phyloP scores from a whole-genome alignment of 2,888 invertebrate species.

The Parapristionchus giblindavisi region DNA sequence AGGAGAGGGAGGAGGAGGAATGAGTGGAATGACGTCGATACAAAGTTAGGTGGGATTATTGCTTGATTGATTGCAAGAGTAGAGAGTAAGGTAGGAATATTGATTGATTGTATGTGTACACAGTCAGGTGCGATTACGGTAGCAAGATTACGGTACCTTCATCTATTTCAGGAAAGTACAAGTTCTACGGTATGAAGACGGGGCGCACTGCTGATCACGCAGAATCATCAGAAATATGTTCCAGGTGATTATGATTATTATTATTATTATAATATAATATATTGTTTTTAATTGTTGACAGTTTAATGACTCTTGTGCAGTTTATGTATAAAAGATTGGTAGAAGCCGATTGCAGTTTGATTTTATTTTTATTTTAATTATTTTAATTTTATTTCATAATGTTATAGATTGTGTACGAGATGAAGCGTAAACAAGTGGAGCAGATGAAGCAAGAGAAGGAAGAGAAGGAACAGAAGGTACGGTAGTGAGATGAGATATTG shows the following conservation, averaged over 20 bases:
- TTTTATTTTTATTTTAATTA: background rate
- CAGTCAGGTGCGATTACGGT: no score
- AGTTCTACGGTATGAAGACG: slow-evolving; percentile 98
- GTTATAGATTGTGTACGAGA: slow-evolving; percentile 81
- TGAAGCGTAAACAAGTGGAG: slow-evolving; percentile 97
- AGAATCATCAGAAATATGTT: slow-evolving; percentile 97
- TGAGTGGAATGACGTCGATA: slow-evolving; percentile 19
- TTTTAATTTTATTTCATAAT: background rate
- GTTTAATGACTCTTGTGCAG: background rate
- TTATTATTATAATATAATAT: background rate
- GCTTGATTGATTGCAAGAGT: no score
- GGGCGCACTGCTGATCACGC: slow-evolving; percentile 77
- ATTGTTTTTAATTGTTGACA: background rate
- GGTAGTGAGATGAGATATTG: background rate
- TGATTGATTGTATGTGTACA: no score
- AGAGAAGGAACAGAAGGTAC: slow-evolving; percentile 49
- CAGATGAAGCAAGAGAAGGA: slow-evolving; percentile 80
- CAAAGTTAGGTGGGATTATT: background rate
- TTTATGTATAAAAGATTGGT: no score
- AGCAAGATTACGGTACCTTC: background rate
- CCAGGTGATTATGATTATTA: slow-evolving; percentile 77
- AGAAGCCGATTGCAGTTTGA: no score
- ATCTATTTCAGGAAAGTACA: slow-evolving; percentile 77
- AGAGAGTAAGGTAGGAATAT: no score
- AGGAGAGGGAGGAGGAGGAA: background rate